Evolutionary conservation across 2,113 vertebrate species (phyloP).

Genomic region (Nannobrachium achirus): DNA sequence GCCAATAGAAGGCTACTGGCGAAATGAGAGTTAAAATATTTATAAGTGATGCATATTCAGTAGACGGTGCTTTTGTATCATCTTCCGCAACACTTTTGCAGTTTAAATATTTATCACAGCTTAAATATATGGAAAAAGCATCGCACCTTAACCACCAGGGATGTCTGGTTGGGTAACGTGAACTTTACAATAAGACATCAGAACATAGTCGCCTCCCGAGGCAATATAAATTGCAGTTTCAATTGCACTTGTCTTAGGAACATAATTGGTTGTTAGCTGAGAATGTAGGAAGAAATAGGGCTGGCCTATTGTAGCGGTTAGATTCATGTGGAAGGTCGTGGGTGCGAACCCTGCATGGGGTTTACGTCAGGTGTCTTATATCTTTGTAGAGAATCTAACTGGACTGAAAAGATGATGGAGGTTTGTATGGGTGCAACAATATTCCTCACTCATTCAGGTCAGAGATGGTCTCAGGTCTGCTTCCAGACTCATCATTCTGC

Average conservation of each 20-base stretch:
- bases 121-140: slow-evolving; percentile 61
- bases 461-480: too few species aligned
- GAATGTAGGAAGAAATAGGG: neutral
- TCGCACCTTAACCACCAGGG: slow-evolving; percentile 44
- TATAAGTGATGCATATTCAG: slow-evolving; percentile 77
- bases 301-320: neutral
- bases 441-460: too few species aligned
- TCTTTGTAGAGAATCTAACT: too few species aligned
- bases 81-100: slow-evolving; percentile 59
- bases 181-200: neutral
- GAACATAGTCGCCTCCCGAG: neutral
- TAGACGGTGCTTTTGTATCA: slow-evolving; percentile 64
- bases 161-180: slow-evolving; percentile 37
- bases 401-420: too few species aligned
- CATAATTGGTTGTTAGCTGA: neutral
- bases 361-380: too few species aligned
- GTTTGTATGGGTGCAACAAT: too few species aligned
- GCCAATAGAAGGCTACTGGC: slow-evolving; percentile 48
- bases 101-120: slow-evolving; percentile 74
- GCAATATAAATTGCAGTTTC: neutral
- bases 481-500: too few species aligned
- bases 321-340: too few species aligned
- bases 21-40: slow-evolving; percentile 76
- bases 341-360: too few species aligned
- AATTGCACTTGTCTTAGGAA: neutral